Evolutionary conservation across 2,113 vertebrate species (phyloP).

Genomic region (Siniperca chuatsi): DNA sequence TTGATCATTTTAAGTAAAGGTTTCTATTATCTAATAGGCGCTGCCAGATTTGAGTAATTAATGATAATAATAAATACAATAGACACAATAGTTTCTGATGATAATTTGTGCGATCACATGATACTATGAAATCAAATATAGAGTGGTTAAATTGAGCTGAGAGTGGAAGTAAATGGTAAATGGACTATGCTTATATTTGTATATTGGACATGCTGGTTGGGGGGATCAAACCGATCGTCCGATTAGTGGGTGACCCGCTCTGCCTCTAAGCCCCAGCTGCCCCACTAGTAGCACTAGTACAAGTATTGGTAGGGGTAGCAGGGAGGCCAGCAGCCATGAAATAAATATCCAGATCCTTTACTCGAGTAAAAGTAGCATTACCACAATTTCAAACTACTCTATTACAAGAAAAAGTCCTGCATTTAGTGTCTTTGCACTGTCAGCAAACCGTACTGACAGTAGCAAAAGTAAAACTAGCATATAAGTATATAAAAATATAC

Average conservation of each 20-base stretch:
- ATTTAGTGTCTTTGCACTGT: not conserved
- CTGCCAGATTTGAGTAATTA: not conserved
- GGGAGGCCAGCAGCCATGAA: not conserved
- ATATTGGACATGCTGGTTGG: no score
- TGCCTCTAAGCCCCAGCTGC: no score
- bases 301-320: not conserved
- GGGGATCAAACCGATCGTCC: no score
- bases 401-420: not conserved
- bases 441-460: not conserved
- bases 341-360: not conserved
- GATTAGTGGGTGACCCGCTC: no score
- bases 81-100: not conserved
- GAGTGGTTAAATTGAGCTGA: not conserved
- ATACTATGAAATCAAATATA: not conserved
- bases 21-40: not conserved
- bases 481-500: not conserved
- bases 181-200: no score
- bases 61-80: no score
- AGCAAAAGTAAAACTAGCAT: not conserved
- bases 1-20: not conserved
- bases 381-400: not conserved
- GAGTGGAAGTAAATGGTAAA: not conserved
- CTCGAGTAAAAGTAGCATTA: not conserved
- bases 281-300: no score
- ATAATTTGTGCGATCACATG: not conserved